These are phyloP conservation scores for Xiphophorus maculatus DNA, from an alignment of 2,113 vertebrate genomes.

Conservation along the genomic window DNA sequence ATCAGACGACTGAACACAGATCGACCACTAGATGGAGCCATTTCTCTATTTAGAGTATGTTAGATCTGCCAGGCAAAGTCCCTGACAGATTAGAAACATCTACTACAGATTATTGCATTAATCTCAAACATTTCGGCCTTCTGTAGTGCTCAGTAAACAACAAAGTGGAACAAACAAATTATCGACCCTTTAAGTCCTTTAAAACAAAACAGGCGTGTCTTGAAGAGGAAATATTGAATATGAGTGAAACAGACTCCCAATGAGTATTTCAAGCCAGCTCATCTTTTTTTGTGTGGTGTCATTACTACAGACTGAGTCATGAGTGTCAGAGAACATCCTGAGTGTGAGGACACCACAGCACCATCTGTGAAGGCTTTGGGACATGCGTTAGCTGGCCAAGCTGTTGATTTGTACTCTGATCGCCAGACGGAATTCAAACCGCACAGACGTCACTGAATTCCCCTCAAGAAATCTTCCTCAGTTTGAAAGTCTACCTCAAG, in stretches of 20 bases:
- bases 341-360: conserved; percentile 19
- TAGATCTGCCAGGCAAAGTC: not conserved
- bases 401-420: conserved; percentile 47
- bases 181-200: not conserved
- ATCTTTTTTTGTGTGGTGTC: conserved; percentile 28
- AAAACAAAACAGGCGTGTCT: conserved; percentile 15
- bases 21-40: conserved; percentile 51
- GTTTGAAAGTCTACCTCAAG: conserved; percentile 21
- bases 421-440: conserved; percentile 47
- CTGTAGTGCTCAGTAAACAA: conserved; percentile 1
- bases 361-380: conserved; percentile 50
- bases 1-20: not conserved
- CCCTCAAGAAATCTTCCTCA: conserved; percentile 32
- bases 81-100: not conserved
- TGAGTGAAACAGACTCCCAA: not conserved
- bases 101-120: not conserved
- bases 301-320: conserved; percentile 35
- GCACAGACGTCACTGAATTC: conserved; percentile 54
- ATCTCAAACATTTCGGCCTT: conserved; percentile 5
- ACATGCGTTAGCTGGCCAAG: conserved; percentile 33
- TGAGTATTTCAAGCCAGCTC: conserved; percentile 18
- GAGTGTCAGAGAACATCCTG: conserved; percentile 16
- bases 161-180: conserved; percentile 7
- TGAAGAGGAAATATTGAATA: conserved; percentile 15
- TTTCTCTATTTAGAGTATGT: conserved; percentile 3